Percentiles rank a stretch among this genome's conserved stretches.
phyloP scores from a whole-genome alignment of 2,113 vertebrate species.

The Bubalus kerabau region DNA sequence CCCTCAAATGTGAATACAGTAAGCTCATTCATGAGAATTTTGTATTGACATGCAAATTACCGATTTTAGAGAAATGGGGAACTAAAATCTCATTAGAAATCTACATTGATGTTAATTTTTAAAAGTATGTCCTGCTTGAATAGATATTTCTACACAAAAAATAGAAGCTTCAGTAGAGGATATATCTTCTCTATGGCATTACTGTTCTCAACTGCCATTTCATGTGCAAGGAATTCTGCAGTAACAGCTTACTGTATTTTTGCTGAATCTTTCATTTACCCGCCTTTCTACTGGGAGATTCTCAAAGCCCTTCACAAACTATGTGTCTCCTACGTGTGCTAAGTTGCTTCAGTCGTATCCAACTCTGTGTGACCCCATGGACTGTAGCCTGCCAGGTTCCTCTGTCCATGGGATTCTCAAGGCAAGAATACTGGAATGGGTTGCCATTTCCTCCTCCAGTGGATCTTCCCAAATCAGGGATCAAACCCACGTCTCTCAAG shows the following conservation, averaged over 20 bases:
- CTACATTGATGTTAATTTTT: conserved; percentile 29
- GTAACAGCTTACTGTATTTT: conserved; percentile 51
- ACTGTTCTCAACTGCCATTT: conserved; percentile 58
- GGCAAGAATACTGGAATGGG: background rate
- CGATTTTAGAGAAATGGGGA: conserved; percentile 41
- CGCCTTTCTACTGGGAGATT: conserved; percentile 49
- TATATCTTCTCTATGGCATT: conserved; percentile 33
- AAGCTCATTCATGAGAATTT: conserved; percentile 30
- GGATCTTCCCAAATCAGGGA: background rate
- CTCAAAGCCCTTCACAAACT: conserved; percentile 52
- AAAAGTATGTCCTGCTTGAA: conserved; percentile 8
- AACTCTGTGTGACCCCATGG: background rate
- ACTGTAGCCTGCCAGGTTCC: background rate
- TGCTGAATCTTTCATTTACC: conserved; percentile 64
- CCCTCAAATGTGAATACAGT: conserved; percentile 1
- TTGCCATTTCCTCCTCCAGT: background rate
- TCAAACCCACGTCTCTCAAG: background rate
- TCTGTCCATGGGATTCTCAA: background rate
- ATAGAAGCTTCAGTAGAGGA: conserved; percentile 32
- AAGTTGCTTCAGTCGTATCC: background rate
- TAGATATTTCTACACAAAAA: conserved; percentile 34
- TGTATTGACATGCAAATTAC: background rate
- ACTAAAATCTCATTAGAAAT: conserved; percentile 25
- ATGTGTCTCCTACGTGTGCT: background rate
- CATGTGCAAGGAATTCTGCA: conserved; percentile 51